A percentile compares a stretch with the other conserved stretches of the same genome.
Conservation (phyloP, 2,113 vertebrate genomes). For the Oncorhynchus gorbuscha region DNA sequence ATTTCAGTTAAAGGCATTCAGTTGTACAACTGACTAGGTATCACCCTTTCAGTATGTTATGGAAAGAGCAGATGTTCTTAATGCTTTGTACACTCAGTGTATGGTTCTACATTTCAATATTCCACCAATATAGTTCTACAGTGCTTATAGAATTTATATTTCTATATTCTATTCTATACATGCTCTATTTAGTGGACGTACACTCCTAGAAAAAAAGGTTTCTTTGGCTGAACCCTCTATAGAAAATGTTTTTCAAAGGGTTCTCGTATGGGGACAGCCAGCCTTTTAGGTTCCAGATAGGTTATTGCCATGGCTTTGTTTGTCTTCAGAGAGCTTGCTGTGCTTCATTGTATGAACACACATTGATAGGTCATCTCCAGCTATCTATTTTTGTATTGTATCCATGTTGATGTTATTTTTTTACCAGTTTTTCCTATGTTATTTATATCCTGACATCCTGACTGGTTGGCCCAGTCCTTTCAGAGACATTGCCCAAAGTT, state of each 20-base stretch:
- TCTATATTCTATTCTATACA: background rate
- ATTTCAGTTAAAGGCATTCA: no score
- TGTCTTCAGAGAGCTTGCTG: constrained; percentile 11
- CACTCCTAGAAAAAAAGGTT: no score
- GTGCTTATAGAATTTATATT: background rate
- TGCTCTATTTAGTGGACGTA: background rate
- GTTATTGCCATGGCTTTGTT: constrained; percentile 27
- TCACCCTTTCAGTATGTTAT: no score
- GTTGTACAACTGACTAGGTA: no score
- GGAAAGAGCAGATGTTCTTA: no score
- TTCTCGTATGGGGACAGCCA: no score
- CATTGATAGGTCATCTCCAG: constrained; percentile 30
- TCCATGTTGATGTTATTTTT: constrained; percentile 6
- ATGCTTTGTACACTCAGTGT: no score
- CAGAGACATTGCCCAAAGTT: background rate
- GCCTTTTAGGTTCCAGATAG: background rate
- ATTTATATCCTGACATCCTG: constrained; percentile 46
- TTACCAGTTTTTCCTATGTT: constrained; percentile 17
- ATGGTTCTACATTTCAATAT: no score
- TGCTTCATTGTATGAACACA: background rate
- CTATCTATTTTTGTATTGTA: constrained; percentile 3
- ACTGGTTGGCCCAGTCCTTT: background rate
- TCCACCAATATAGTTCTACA: background rate
- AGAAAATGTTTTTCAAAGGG: no score
- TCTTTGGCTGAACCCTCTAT: background rate